Percentiles rank a stretch among this genome's conserved stretches.
These are phyloP conservation scores for Hemaris fuciformis DNA, from an alignment of 2,888 invertebrate species.

Conservation along the genomic window DNA sequence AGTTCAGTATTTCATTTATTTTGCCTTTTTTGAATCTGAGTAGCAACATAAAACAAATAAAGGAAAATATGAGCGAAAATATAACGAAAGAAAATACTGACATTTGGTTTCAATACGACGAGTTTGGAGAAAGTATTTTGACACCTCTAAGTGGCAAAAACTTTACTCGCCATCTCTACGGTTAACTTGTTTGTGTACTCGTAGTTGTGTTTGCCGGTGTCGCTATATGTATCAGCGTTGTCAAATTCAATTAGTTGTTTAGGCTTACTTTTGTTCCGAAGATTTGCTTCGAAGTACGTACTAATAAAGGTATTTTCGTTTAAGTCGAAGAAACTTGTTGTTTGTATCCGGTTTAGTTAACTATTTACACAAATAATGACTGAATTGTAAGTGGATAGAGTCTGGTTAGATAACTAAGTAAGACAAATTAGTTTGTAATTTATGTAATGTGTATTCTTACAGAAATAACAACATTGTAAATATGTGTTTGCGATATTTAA, in stretches of 20 bases:
- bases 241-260: conserved; percentile 7
- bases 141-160: conserved; percentile 1
- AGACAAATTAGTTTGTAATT: no score
- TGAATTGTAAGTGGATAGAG: background rate
- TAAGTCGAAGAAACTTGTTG: background rate
- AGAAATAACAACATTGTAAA: no score
- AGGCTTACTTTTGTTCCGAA: conserved; percentile 37
- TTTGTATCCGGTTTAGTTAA: background rate
- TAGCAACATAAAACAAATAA: background rate
- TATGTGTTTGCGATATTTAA: no score
- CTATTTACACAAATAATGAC: background rate
- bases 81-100: background rate
- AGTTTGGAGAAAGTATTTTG: conserved; percentile 1
- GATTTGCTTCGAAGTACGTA: background rate
- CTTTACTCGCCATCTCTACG: background rate
- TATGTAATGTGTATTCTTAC: no score
- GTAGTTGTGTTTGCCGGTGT: background rate
- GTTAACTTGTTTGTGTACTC: conserved; percentile 5
- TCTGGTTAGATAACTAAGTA: background rate
- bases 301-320: background rate
- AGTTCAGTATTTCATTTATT: no score
- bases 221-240: conserved; percentile 5
- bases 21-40: no score
- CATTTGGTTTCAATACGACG: background rate
- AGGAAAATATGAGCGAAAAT: background rate